phyloP scores from a whole-genome alignment of 2,113 vertebrate genomes.

The Forbesichthys papilliferus region DNA sequence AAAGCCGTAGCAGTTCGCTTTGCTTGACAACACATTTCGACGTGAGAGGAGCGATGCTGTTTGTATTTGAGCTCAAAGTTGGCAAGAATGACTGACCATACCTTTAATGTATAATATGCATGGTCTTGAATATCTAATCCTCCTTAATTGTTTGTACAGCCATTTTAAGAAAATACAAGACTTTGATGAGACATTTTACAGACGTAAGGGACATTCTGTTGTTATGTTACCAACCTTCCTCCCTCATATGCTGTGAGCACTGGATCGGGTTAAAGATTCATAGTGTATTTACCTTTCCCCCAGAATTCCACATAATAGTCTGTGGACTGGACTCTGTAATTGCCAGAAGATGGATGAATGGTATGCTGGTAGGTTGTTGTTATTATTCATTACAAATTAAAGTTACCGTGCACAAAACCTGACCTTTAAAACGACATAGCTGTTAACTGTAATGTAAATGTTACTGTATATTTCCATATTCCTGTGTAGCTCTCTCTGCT shows the following conservation, averaged over 20 bases:
- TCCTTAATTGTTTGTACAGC: conserved; percentile 80
- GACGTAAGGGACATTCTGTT: conserved; percentile 80
- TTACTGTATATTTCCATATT: background rate
- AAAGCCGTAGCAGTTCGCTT: too few species aligned
- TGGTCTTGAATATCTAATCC: conserved; percentile 13
- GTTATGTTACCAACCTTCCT: background rate
- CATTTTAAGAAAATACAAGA: conserved; percentile 96
- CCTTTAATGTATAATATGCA: too few species aligned
- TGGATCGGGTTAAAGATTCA: background rate
- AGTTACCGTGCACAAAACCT: background rate
- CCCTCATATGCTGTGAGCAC: background rate
- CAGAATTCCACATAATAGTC: conserved; percentile 96
- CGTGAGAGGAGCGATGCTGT: too few species aligned
- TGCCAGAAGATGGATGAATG: conserved; percentile 96
- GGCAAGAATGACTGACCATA: too few species aligned
- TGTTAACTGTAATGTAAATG: background rate
- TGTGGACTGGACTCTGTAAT: conserved; percentile 95
- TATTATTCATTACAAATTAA: conserved; percentile 1
- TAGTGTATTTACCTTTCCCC: background rate
- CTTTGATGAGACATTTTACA: conserved; percentile 89
- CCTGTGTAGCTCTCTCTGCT: conserved; percentile 78
- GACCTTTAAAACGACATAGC: background rate
- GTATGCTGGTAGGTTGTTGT: conserved; percentile 86
- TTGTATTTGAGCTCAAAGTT: too few species aligned
- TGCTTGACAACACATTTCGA: too few species aligned